Evolutionary conservation across 2,797 vertebrate genomes (phyloP).

Genomic region (Moxostoma hubbsi): DNA sequence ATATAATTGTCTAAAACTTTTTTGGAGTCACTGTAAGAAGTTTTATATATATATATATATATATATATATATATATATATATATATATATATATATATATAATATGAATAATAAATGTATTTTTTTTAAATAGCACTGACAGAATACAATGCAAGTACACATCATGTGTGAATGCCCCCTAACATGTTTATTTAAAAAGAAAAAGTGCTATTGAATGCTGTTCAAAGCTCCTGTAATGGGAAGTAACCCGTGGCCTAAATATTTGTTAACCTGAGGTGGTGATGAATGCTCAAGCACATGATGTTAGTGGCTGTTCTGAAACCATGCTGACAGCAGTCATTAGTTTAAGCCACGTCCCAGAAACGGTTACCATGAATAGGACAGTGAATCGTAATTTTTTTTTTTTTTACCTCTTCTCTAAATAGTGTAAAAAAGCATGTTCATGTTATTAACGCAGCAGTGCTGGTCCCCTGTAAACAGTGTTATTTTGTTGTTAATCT

Average conservation of each 20-base stretch:
- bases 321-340: conserved; percentile 64
- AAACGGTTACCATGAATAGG: conserved; percentile 55
- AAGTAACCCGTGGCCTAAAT: conserved; percentile 14
- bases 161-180: neutral
- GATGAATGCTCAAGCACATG: conserved; percentile 27
- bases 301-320: conserved; percentile 48
- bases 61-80: no score
- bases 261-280: conserved; percentile 20
- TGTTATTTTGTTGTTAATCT: conserved; percentile 68
- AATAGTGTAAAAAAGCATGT: conserved; percentile 49
- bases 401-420: neutral
- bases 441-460: conserved; percentile 58
- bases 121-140: neutral
- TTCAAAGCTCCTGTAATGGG: neutral
- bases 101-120: no score
- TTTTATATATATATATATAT: no score
- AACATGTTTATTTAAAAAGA: neutral
- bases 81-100: no score
- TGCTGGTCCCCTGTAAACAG: conserved; percentile 64
- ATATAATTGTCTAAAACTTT: no score
- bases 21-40: no score
- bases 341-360: conserved; percentile 65
- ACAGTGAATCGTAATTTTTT: conserved; percentile 43
- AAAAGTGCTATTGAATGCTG: neutral
- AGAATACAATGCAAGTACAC: neutral